These are phyloP conservation scores for Mermis nigrescens DNA, from an alignment of 2,888 invertebrate genomes.

Conservation along the genomic window DNA sequence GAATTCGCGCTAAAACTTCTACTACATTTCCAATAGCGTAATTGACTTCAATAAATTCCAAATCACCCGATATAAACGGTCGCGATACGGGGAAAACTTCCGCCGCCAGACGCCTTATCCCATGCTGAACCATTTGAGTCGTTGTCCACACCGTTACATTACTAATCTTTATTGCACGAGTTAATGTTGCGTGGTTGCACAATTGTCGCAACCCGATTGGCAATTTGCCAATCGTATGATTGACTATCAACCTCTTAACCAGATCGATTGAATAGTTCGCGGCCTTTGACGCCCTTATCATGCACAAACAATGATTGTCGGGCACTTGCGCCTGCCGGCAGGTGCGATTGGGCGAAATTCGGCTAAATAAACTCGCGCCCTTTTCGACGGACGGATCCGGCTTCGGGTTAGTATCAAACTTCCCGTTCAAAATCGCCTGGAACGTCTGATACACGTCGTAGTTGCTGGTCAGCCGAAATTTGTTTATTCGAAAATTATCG, in stretches of 20 bases:
- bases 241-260: neutral
- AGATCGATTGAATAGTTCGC: neutral
- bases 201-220: neutral
- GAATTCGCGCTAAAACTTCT: too few relatives aligned
- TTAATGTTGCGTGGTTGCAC: neutral
- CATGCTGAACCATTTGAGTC: neutral
- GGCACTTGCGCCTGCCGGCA: slow-evolving; percentile 40
- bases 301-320: neutral
- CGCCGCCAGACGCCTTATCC: neutral
- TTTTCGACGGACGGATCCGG: too few relatives aligned
- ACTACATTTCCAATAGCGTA: too few relatives aligned
- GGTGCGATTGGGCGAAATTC: slow-evolving; percentile 10
- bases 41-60: too few relatives aligned
- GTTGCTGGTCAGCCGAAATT: slow-evolving; percentile 19
- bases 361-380: neutral
- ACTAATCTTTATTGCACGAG: neutral
- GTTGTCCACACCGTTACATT: neutral
- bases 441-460: slow-evolving; percentile 9
- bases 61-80: too few relatives aligned
- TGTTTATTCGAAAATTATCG: slow-evolving; percentile 47
- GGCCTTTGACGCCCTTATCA: neutral
- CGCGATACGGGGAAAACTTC: too few relatives aligned
- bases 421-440: slow-evolving; percentile 5
- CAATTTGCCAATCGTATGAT: neutral
- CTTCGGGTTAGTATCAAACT: slow-evolving; percentile 5